Conservation (phyloP, 2,888 invertebrate genomes). For the Geotrupes spiniger region DNA sequence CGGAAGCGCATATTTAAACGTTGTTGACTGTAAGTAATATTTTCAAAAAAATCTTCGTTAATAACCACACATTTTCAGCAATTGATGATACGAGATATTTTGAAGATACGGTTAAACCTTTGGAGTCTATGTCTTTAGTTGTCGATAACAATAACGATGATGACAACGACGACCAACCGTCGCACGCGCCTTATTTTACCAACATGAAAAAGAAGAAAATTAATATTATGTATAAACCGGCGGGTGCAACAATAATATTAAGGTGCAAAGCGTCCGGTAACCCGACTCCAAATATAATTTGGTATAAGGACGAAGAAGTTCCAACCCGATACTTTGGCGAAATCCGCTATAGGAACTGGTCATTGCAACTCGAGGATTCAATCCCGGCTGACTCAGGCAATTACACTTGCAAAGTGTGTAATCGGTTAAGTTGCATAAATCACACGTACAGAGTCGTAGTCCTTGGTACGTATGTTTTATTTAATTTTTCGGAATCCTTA, state of each 20-base stretch:
- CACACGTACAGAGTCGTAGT: conserved; percentile 69
- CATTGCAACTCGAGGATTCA: conserved; percentile 74
- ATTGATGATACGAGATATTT: too few relatives aligned
- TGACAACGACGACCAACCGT: too few relatives aligned
- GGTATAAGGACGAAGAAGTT: conserved; percentile 70
- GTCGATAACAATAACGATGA: not conserved
- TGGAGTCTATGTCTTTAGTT: not conserved
- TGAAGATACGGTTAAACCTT: too few relatives aligned
- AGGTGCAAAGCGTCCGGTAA: conserved; percentile 71
- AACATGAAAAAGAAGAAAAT: conserved; percentile 50
- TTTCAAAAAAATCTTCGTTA: too few relatives aligned
- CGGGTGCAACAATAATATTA: conserved; percentile 71
- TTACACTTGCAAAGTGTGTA: conserved; percentile 87
- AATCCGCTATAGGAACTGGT: conserved; percentile 69
- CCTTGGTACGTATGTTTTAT: conserved; percentile 59
- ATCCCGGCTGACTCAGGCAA: conserved; percentile 80
- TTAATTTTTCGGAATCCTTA: not conserved
- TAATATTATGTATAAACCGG: conserved; percentile 66
- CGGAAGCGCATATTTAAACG: conserved; percentile 78
- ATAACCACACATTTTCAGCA: too few relatives aligned
- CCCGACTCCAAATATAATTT: conserved; percentile 80
- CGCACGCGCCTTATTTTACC: conserved; percentile 42
- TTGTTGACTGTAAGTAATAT: conserved; percentile 70
- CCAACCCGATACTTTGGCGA: conserved; percentile 66
- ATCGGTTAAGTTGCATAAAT: conserved; percentile 73